Percentiles rank a stretch among this genome's conserved stretches.
Evolutionary conservation across 2,888 invertebrate species (phyloP).

Genomic region (Glyphotaelius pellucidus): DNA sequence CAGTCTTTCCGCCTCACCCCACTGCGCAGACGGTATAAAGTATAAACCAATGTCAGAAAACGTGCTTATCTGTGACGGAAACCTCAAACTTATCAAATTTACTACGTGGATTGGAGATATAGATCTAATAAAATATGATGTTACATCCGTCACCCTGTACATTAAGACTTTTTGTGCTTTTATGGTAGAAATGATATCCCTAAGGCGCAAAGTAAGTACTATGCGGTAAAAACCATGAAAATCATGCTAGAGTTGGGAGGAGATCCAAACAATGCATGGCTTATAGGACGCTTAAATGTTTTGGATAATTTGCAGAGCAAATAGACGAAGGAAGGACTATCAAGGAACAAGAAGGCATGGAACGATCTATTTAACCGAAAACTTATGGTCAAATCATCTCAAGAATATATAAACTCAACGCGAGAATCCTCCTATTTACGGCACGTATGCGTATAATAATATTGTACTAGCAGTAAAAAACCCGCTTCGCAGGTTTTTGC

Average conservation of each 20-base stretch:
- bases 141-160: background rate
- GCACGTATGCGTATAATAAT: too few relatives aligned
- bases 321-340: background rate
- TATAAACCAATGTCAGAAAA: slow-evolving; percentile 7
- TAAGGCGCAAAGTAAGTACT: background rate
- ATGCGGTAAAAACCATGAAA: background rate
- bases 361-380: too few relatives aligned
- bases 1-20: background rate
- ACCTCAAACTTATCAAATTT: background rate
- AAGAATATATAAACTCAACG: too few relatives aligned
- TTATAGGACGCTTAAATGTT: background rate
- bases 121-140: background rate
- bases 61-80: slow-evolving; percentile 15
- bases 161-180: background rate
- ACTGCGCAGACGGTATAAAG: background rate
- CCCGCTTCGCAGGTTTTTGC: too few relatives aligned
- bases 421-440: too few relatives aligned
- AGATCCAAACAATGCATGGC: background rate
- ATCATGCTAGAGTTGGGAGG: background rate
- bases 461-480: too few relatives aligned
- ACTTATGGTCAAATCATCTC: too few relatives aligned
- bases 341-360: too few relatives aligned
- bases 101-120: slow-evolving; percentile 9
- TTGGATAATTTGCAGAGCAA: background rate
- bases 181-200: background rate